phyloP scores from a whole-genome alignment of 2,888 invertebrate genomes.

The Aquatica leii region DNA sequence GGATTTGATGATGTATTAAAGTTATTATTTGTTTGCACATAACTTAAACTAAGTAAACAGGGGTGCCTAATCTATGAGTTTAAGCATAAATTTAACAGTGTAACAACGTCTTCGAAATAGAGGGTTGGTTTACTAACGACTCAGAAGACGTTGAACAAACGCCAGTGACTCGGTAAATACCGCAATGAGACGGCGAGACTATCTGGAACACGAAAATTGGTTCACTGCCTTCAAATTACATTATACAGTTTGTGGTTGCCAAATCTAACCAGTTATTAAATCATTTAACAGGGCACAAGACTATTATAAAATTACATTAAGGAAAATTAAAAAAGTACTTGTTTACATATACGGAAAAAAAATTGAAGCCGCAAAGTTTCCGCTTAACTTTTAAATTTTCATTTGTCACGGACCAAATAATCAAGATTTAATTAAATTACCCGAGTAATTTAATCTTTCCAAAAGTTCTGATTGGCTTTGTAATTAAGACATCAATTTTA shows the following conservation, averaged over 20 bases:
- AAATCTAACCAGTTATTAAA: conserved; percentile 34
- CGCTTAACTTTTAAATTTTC: conserved; percentile 8
- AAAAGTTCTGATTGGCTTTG: conserved; percentile 59
- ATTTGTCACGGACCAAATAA: conserved; percentile 31
- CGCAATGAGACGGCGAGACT: conserved; percentile 32
- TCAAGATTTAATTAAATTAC: conserved; percentile 51
- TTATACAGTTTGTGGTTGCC: conserved; percentile 34
- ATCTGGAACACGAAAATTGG: conserved; percentile 23
- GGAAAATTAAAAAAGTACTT: conserved; percentile 12
- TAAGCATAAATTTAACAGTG: conserved; percentile 40
- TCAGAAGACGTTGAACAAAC: conserved; percentile 34
- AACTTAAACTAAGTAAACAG: conserved; percentile 45
- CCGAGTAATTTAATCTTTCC: conserved; percentile 53
- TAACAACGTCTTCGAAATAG: conserved; percentile 23
- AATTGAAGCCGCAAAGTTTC: not conserved
- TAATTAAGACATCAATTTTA: conserved; percentile 61
- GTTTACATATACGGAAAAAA: not conserved
- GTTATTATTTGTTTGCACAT: conserved; percentile 42
- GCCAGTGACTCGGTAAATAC: conserved; percentile 34
- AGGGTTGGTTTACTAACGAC: conserved; percentile 25
- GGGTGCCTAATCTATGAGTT: conserved; percentile 44
- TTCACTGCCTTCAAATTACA: conserved; percentile 30
- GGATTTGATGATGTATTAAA: conserved; percentile 17
- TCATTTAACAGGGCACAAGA: conserved; percentile 11
- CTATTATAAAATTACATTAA: conserved; percentile 10